Conservation (phyloP, 2,888 invertebrate species). For the Lithophane leautieri region DNA sequence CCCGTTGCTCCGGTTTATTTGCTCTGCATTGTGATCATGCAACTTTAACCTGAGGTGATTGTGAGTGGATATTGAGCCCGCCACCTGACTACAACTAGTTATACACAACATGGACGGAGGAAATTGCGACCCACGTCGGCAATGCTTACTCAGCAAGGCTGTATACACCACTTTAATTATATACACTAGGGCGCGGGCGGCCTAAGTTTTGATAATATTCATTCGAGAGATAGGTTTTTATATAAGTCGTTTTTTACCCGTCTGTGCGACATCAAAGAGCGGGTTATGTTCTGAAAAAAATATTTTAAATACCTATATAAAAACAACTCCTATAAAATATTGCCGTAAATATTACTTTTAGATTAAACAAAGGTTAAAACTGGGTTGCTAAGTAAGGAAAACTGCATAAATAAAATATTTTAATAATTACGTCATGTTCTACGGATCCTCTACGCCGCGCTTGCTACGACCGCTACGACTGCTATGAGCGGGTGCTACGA, state of each 20-base stretch:
- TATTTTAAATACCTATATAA: background rate
- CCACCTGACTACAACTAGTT: slow-evolving; percentile 73
- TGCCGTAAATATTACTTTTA: background rate
- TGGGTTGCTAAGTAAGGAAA: background rate
- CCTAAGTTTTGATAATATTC: background rate
- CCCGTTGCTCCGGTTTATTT: slow-evolving; percentile 79
- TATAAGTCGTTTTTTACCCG: background rate
- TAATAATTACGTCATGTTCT: background rate
- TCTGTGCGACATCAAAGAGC: background rate
- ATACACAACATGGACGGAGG: slow-evolving; percentile 71
- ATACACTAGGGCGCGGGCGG: background rate
- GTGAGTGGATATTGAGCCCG: slow-evolving; percentile 81
- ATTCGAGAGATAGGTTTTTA: slow-evolving; percentile 5
- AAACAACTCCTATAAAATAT: slow-evolving; percentile 1
- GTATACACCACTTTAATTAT: slow-evolving; percentile 58
- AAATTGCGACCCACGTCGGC: slow-evolving; percentile 83
- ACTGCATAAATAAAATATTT: slow-evolving; percentile 8
- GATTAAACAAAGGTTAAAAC: background rate
- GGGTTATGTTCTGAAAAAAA: background rate
- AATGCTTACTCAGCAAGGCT: slow-evolving; percentile 84
- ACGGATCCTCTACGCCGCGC: slow-evolving; percentile 30
- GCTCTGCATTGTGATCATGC: slow-evolving; percentile 85
- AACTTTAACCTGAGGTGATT: slow-evolving; percentile 85
- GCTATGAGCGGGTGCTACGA: slow-evolving; percentile 37
- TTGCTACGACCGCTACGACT: slow-evolving; percentile 39